Evolutionary conservation across 2,888 invertebrate species (phyloP).

Genomic region (Plebejus melissa): DNA sequence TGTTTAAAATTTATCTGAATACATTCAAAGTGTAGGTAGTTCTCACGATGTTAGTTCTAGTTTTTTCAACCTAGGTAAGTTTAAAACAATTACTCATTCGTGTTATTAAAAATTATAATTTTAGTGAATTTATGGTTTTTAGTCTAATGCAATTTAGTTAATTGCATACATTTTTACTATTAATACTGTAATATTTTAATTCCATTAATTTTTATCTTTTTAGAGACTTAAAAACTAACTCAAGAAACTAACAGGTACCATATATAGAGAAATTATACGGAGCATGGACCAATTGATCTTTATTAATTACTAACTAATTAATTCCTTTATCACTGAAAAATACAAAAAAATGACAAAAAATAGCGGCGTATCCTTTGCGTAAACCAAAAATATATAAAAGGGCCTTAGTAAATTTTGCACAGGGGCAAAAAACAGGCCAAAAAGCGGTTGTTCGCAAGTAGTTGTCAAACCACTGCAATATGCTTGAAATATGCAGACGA

Average conservation of each 20-base stretch:
- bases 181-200: not conserved
- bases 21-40: not conserved
- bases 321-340: no score
- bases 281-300: no score
- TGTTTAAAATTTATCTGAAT: not conserved
- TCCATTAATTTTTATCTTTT: not conserved
- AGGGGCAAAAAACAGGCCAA: not conserved
- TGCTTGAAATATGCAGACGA: conserved; percentile 7
- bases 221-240: no score
- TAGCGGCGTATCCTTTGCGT: not conserved
- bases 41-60: conserved; percentile 1
- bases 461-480: conserved; percentile 5
- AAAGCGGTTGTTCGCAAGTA: not conserved
- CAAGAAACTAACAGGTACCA: no score
- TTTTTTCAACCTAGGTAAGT: not conserved
- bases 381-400: not conserved
- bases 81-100: conserved; percentile 10
- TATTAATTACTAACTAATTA: no score
- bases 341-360: not conserved
- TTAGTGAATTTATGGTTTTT: not conserved
- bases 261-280: no score
- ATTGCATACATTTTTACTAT: not conserved
- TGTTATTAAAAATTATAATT: not conserved
- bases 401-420: no score
- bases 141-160: not conserved